Evolutionary conservation across 2,797 vertebrate genomes (phyloP).

Genomic region (Podarcis lilfordi): DNA sequence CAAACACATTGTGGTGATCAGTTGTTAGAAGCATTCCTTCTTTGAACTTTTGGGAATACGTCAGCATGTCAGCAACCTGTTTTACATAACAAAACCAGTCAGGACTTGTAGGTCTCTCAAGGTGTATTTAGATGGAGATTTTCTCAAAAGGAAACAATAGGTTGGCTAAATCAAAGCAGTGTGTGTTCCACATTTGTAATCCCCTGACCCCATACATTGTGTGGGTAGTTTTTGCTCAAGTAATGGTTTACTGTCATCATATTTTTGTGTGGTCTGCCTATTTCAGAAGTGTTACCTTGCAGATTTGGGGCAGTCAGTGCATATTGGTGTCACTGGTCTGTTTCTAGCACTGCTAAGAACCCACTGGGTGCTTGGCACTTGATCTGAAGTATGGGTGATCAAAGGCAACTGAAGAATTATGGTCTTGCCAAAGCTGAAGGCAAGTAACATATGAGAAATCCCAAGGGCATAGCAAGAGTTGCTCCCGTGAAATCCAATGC

Average conservation of each 20-base stretch:
- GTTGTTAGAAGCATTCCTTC: neutral
- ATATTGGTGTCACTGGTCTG: too few species aligned
- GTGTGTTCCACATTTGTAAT: conserved; percentile 2
- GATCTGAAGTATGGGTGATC: too few species aligned
- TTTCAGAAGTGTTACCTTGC: neutral
- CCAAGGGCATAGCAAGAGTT: too few species aligned
- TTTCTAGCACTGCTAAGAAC: too few species aligned
- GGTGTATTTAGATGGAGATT: neutral
- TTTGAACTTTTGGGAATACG: conserved; percentile 25
- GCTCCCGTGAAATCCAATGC: neutral
- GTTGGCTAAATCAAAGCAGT: neutral
- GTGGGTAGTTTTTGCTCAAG: neutral
- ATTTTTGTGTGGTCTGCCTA: neutral
- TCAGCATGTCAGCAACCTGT: neutral
- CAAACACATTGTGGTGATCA: neutral
- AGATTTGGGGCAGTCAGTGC: neutral
- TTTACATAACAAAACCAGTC: conserved; percentile 3
- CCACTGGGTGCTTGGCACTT: too few species aligned
- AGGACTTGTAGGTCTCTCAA: conserved; percentile 21
- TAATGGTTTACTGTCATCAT: neutral
- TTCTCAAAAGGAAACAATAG: neutral
- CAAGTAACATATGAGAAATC: too few species aligned
- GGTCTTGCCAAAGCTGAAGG: too few species aligned
- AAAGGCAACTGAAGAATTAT: neutral
- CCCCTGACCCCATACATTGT: neutral